phyloP scores from a whole-genome alignment of 2,888 invertebrate species.

The Operophtera brumata region DNA sequence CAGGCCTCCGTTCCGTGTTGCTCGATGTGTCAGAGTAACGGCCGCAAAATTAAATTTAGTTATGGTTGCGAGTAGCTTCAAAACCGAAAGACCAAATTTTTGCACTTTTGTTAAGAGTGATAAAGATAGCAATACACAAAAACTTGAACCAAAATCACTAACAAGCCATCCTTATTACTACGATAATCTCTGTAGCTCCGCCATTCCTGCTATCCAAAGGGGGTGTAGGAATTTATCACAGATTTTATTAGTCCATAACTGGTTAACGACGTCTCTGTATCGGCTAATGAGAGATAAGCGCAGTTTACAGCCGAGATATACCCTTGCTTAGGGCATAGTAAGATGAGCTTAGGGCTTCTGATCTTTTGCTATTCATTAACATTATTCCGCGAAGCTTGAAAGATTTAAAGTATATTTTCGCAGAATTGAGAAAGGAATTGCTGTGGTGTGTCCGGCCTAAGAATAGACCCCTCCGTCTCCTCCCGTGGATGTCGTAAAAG shows the following conservation, averaged over 20 bases:
- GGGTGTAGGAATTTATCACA: constrained; percentile 47
- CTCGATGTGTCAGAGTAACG: too few relatives aligned
- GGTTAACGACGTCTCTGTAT: constrained; percentile 50
- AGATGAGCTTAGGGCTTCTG: background rate
- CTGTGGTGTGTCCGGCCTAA: too few relatives aligned
- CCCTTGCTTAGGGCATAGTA: constrained; percentile 13
- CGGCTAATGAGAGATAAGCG: constrained; percentile 59
- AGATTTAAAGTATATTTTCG: too few relatives aligned
- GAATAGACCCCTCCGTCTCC: too few relatives aligned
- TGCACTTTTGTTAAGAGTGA: too few relatives aligned
- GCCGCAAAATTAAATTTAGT: too few relatives aligned
- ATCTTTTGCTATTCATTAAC: background rate
- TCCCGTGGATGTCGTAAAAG: too few relatives aligned
- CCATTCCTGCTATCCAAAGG: constrained; percentile 16
- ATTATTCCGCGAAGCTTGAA: background rate
- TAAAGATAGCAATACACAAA: background rate
- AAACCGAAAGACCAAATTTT: too few relatives aligned
- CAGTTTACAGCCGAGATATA: constrained; percentile 33
- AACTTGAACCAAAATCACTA: background rate
- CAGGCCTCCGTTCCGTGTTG: too few relatives aligned
- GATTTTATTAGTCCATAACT: constrained; percentile 53
- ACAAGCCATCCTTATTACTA: background rate
- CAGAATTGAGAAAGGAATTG: too few relatives aligned
- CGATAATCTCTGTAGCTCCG: constrained; percentile 11
- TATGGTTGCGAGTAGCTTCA: too few relatives aligned